These are phyloP conservation scores for Cheilosia pagana DNA, from an alignment of 2,888 invertebrate genomes.

Conservation along the genomic window DNA sequence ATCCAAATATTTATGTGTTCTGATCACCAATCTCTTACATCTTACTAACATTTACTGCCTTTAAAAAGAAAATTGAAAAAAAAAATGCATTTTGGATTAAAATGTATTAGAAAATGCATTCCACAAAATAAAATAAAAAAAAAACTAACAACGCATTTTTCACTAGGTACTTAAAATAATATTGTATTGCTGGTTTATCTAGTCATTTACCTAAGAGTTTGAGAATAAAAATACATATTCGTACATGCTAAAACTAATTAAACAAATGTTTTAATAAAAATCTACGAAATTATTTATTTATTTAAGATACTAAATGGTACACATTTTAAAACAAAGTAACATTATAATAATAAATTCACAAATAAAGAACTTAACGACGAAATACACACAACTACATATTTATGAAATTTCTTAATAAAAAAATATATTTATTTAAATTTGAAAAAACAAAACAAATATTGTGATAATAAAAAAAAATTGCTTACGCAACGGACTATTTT, in stretches of 20 bases:
- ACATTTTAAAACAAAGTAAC: constrained; percentile 2
- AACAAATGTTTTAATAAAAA: constrained; percentile 4
- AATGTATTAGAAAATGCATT: constrained; percentile 56
- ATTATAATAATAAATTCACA: constrained; percentile 18
- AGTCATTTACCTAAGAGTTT: constrained; percentile 62
- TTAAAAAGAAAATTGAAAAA: constrained; percentile 13
- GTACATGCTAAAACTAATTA: constrained; percentile 18
- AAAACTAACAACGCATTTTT: constrained; percentile 23
- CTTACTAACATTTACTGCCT: constrained; percentile 67
- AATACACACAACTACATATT: constrained; percentile 47
- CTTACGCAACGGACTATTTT: constrained; percentile 71
- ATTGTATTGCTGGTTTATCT: constrained; percentile 63
- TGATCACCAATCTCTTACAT: constrained; percentile 13
- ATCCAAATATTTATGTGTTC: constrained; percentile 27
- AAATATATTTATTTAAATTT: constrained; percentile 38
- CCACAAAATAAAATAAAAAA: constrained; percentile 27
- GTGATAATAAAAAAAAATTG: constrained; percentile 67
- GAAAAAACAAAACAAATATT: constrained; percentile 48
- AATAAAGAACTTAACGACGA: constrained; percentile 14
- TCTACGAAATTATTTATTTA: constrained; percentile 48
- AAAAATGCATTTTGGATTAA: constrained; percentile 41
- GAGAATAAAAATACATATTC: constrained; percentile 11
- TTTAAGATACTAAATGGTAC: constrained; percentile 21
- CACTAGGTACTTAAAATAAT: neutral
- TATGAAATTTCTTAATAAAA: constrained; percentile 28